These are phyloP conservation scores for human (Homo sapiens) DNA, from an alignment of 2,113 vertebrate species.

Conservation along the genomic window GRCh38 chrX:8711501-8712000, in stretches of 20 bases:
- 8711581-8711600: not conserved
- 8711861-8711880: rapidly evolving
- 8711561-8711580: not conserved
- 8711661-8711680: not conserved
- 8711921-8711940: not conserved
- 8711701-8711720: not conserved
- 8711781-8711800: not conserved
- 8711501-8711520: not conserved
- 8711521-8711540: not conserved
- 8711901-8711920: not conserved
- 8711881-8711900: not conserved
- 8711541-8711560: not conserved
- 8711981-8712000: not conserved
- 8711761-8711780: not conserved
- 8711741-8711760: too few species aligned
- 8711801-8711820: too few species aligned
- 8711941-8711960: not conserved
- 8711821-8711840: too few species aligned
- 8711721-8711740: not conserved
- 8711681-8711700: not conserved
- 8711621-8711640: not conserved
- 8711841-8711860: not conserved
- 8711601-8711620: rapidly evolving
- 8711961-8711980: not conserved
- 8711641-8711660: rapidly evolving